These are phyloP conservation scores for Philonicus albiceps DNA, from an alignment of 2,888 invertebrate genomes.

Conservation along the genomic window DNA sequence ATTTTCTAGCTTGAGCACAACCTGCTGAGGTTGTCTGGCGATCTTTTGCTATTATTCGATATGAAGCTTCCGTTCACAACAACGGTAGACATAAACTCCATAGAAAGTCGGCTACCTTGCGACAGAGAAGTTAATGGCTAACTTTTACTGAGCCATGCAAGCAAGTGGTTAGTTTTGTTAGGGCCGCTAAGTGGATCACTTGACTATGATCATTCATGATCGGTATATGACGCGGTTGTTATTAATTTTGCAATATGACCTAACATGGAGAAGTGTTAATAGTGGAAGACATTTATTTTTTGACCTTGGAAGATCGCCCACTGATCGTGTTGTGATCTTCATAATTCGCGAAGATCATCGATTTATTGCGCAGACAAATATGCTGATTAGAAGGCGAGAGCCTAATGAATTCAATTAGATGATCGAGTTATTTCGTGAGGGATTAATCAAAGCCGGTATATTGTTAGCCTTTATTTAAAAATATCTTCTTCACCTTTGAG, in stretches of 20 bases:
- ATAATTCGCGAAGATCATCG: neutral
- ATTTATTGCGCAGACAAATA: conserved; percentile 29
- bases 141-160: neutral
- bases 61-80: conserved; percentile 2
- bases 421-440: conserved; percentile 16
- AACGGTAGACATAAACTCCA: neutral
- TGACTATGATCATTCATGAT: neutral
- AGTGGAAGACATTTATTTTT: conserved; percentile 29
- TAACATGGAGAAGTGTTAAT: conserved; percentile 31
- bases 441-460: conserved; percentile 12
- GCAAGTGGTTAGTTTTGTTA: conserved; percentile 27
- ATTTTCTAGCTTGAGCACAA: conserved; percentile 6
- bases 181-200: neutral
- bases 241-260: neutral
- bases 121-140: neutral
- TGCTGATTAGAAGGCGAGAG: neutral
- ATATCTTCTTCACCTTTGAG: conserved; percentile 28
- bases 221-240: neutral
- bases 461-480: conserved; percentile 10
- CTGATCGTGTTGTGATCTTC: conserved; percentile 10
- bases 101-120: conserved; percentile 20
- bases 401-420: neutral
- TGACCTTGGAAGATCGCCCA: conserved; percentile 29
- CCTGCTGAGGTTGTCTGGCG: conserved; percentile 1
- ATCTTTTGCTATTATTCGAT: neutral